A percentile compares a stretch with the other conserved stretches of the same genome.
Conservation (phyloP, 2,113 vertebrate genomes). For the Dicentrarchus labrax region DNA sequence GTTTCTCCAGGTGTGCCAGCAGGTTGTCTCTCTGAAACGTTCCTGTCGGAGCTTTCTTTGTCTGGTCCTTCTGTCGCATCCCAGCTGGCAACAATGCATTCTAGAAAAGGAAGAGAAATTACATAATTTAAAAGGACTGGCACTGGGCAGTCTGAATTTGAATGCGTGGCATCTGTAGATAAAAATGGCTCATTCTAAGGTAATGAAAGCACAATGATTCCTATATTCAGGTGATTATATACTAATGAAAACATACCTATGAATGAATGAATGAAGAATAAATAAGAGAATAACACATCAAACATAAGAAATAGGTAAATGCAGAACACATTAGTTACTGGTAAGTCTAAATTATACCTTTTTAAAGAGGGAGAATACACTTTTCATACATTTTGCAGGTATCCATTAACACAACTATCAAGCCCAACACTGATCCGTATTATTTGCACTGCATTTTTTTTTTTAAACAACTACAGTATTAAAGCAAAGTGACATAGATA, state of each 20-base stretch:
- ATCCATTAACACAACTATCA: not conserved
- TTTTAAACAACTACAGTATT: not conserved
- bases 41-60: conserved; percentile 94
- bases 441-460: not conserved
- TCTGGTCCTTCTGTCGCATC: conserved; percentile 96
- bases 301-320: too few species aligned
- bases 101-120: conserved; percentile 73
- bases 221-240: too few species aligned
- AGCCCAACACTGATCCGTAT: not conserved
- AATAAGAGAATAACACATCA: too few species aligned
- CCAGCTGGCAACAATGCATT: conserved; percentile 95
- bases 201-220: too few species aligned
- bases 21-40: conserved; percentile 94
- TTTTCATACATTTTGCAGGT: not conserved
- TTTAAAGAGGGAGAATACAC: not conserved
- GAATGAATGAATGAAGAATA: too few species aligned
- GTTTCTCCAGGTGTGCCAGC: conserved; percentile 95
- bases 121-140: conserved; percentile 1
- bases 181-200: too few species aligned
- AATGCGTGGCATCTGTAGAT: too few species aligned
- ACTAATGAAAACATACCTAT: too few species aligned
- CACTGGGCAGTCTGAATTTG: not conserved
- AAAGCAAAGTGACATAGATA: not conserved
- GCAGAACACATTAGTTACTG: too few species aligned
- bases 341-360: too few species aligned